Conservation (phyloP, 2,888 invertebrate genomes). For the Philopedon plagiatum region DNA sequence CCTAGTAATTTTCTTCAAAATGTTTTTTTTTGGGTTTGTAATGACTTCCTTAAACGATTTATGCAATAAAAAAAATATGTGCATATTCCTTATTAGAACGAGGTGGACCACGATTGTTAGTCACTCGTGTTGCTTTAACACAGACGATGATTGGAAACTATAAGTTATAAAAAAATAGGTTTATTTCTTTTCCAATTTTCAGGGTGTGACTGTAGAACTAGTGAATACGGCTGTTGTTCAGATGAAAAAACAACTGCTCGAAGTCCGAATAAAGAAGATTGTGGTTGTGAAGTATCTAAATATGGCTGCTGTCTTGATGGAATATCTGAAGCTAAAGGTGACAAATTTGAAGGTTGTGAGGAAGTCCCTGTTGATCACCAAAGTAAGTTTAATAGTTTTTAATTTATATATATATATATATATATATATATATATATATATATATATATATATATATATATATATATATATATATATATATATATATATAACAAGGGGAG, state of each 20-base stretch:
- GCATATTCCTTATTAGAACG: no score
- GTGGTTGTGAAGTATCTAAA: conserved; percentile 81
- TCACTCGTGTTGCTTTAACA: no score
- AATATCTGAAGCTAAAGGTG: conserved; percentile 81
- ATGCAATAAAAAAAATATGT: no score
- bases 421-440: no score
- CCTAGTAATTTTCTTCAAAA: no score
- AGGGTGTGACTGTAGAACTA: conserved; percentile 84
- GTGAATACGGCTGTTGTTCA: conserved; percentile 85
- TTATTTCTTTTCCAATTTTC: neutral
- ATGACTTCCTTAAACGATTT: no score
- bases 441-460: no score
- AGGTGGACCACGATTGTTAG: no score
- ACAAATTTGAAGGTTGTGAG: conserved; percentile 88
- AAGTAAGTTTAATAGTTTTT: conserved; percentile 66
- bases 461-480: no score
- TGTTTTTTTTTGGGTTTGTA: no score
- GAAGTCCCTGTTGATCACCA: conserved; percentile 79
- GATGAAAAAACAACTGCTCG: conserved; percentile 86
- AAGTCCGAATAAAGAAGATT: conserved; percentile 84
- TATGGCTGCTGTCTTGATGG: conserved; percentile 93
- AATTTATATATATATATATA: neutral
- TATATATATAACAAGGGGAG: no score
- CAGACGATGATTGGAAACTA: no score
- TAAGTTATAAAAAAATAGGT: neutral